These are phyloP conservation scores for Uloborus plumipes DNA, from an alignment of 2,888 invertebrate genomes.

Conservation along the genomic window DNA sequence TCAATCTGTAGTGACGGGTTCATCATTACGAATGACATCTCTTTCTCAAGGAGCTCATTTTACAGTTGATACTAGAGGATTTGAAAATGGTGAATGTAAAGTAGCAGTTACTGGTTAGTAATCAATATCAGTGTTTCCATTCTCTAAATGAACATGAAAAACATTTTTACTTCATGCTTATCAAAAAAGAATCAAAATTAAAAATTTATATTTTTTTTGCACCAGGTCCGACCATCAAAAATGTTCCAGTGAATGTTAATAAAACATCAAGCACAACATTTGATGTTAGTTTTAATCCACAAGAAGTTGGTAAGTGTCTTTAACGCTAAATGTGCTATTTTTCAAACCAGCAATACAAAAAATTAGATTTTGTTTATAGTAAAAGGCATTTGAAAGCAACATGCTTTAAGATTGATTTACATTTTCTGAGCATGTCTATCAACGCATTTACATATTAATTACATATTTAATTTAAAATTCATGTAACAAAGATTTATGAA, in stretches of 20 bases:
- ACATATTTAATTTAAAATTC: no score
- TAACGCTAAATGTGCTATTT: neutral
- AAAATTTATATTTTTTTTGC: neutral
- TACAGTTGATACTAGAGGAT: conserved; percentile 75
- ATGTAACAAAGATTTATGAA: no score
- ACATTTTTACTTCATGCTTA: neutral
- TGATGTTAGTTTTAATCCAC: conserved; percentile 84
- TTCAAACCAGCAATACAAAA: neutral
- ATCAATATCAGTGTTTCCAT: neutral
- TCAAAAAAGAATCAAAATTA: neutral
- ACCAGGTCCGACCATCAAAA: conserved; percentile 83
- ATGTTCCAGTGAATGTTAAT: conserved; percentile 81
- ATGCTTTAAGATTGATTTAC: no score
- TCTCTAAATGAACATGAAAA: no score
- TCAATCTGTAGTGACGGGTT: conserved; percentile 78
- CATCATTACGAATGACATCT: conserved; percentile 80
- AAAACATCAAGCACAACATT: conserved; percentile 77
- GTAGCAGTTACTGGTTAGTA: conserved; percentile 67
- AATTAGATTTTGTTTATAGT: no score
- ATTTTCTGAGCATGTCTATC: no score
- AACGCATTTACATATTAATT: no score
- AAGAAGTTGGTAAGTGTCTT: conserved; percentile 77
- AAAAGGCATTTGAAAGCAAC: no score
- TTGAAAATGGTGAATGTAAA: conserved; percentile 68
- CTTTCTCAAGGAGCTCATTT: conserved; percentile 78